Percentiles rank a stretch among this genome's conserved stretches.
Evolutionary conservation across 2,113 vertebrate genomes (phyloP).

Genomic region (Eptatretus burgeri): DNA sequence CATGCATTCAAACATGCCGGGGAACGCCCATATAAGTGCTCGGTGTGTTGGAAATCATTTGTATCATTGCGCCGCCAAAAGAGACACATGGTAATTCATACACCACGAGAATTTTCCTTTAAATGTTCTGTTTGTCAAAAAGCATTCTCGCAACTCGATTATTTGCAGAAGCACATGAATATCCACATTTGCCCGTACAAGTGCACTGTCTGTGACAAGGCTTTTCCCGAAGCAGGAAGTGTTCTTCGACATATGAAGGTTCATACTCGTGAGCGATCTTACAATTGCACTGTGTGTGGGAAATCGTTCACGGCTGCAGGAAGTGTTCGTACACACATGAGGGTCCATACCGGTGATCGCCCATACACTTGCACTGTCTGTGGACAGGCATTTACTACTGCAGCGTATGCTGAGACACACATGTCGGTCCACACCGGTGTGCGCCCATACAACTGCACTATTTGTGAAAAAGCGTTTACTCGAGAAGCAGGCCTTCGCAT

Average conservation of each 20-base stretch:
- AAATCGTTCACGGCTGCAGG: background rate
- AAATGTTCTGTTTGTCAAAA: background rate
- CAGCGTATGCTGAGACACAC: too few species aligned
- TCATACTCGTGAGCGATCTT: background rate
- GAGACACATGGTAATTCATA: background rate
- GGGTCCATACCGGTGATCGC: background rate
- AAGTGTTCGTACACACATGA: background rate
- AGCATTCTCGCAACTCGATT: background rate
- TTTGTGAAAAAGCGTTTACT: constrained; percentile 17
- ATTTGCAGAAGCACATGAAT: background rate
- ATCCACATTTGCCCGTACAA: background rate
- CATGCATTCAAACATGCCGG: background rate
- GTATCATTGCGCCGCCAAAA: background rate
- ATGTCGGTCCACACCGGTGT: constrained; percentile 24
- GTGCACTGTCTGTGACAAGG: background rate
- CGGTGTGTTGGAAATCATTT: background rate
- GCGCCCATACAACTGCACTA: constrained; percentile 23
- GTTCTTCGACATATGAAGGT: background rate
- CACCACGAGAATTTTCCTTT: background rate
- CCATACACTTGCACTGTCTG: background rate
- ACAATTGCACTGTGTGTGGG: background rate
- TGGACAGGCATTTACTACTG: too few species aligned
- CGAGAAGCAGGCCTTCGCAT: constrained; percentile 15
- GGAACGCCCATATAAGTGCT: background rate
- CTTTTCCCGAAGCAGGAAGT: background rate